Evolutionary conservation across 2,113 vertebrate genomes (phyloP).

Genomic region (Paratilapia polleni): DNA sequence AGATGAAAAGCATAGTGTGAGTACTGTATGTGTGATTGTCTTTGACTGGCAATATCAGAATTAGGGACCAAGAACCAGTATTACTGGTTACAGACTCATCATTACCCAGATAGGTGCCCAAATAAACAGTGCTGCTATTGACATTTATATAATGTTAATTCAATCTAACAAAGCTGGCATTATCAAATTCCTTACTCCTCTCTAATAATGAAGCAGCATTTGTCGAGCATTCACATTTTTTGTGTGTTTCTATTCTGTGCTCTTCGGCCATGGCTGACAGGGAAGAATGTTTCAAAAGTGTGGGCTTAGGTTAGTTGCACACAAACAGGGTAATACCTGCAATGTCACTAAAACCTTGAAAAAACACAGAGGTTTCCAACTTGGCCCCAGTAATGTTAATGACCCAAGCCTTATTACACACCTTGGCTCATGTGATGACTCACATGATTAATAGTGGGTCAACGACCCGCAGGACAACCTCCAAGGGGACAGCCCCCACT

Average conservation of each 20-base stretch:
- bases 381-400: too few species aligned
- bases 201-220: not conserved
- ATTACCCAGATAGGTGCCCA: not conserved
- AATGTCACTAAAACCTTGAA: not conserved
- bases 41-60: slow-evolving; percentile 9
- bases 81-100: not conserved
- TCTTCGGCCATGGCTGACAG: not conserved
- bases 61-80: not conserved
- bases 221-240: not conserved
- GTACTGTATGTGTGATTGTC: not conserved
- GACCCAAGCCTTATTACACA: too few species aligned
- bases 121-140: not conserved
- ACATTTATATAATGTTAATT: not conserved
- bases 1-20: slow-evolving; percentile 1
- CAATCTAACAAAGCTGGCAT: not conserved
- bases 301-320: not conserved
- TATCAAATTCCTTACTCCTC: not conserved
- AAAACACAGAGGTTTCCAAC: too few species aligned
- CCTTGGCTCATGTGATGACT: too few species aligned
- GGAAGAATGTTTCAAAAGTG: not conserved
- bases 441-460: too few species aligned
- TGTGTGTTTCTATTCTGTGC: not conserved
- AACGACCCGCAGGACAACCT: too few species aligned
- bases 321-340: not conserved
- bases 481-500: too few species aligned